These are phyloP conservation scores for Calyptommatus sinebrachiatus DNA, from an alignment of 2,113 vertebrate species.

Conservation along the genomic window DNA sequence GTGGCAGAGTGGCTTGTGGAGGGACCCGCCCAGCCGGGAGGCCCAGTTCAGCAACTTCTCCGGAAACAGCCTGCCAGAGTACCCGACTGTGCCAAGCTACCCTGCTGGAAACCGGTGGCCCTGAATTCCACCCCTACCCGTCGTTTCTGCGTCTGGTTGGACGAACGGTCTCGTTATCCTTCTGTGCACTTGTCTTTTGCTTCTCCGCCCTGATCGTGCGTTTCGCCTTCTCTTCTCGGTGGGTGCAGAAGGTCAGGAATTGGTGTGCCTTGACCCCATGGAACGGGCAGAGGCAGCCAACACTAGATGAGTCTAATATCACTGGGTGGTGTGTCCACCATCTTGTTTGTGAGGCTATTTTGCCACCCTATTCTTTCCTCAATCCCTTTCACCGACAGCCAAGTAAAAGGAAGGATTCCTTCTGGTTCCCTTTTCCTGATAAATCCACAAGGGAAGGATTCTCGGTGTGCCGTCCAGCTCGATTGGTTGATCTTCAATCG, in stretches of 20 bases:
- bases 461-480: neutral
- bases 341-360: neutral
- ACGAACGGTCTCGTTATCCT: neutral
- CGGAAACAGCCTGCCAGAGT: slow-evolving; percentile 90
- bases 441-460: neutral
- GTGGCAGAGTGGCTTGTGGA: slow-evolving; percentile 86
- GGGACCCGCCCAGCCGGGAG: slow-evolving; percentile 78
- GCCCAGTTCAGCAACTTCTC: slow-evolving; percentile 83
- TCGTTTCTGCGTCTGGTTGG: neutral
- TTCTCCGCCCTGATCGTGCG: neutral
- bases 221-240: neutral
- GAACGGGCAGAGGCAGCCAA: neutral
- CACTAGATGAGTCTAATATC: slow-evolving; percentile 21
- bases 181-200: slow-evolving; percentile 43
- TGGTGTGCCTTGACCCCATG: neutral
- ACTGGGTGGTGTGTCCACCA: slow-evolving; percentile 9
- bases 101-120: slow-evolving; percentile 74
- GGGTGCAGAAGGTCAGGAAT: neutral
- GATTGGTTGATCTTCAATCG: neutral
- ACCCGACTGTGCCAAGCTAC: slow-evolving; percentile 90
- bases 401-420: too few relatives aligned
- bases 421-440: neutral
- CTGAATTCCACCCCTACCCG: slow-evolving; percentile 53
- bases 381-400: neutral
- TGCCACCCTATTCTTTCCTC: neutral